Base-by-base conservation (phyloP, 2,797 vertebrate genomes). In the Cuniculus paca region DNA sequence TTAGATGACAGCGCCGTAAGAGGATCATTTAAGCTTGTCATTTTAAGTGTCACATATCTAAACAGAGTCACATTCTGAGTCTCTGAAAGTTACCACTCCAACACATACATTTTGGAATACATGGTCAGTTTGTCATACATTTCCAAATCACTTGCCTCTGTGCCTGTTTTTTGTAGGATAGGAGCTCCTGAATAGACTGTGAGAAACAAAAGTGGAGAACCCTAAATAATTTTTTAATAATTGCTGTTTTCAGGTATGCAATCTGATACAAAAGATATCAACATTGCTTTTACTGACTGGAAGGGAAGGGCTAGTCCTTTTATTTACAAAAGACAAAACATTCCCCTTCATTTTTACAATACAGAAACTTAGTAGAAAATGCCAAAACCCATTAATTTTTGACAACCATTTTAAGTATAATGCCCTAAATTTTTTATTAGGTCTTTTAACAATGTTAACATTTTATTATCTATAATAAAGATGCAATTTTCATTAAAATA, bases 401-500 rank as follows among this genome's bases (percentile, higher is more conserved):
- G 88, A 83, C 11, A 92, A 96, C 60, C 60, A 61, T 92, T 96
- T 95, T 93, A 75, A 90, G 20, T 58, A 88, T 20, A 91, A 86
- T 68, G 68, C 39, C n/a, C 83, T 81, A 39, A 16, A 85, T 39
- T 77, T 95, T 97, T 96, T 93, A 91, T 81, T 78, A 95, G 68
- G 10, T 36, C 34, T 85, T 91, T 89, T 39, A 70, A 89, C 70
- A 89, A 94, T 97, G 91, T 63, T 89, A 95, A 82, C 63, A 88
- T 81, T 95, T 90, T 96, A 92, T 96, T 96, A 95, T 90, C 36
- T 75, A 36, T 81, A 85, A 84, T 92, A 91, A 95, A 58, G 94
- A 88, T 70, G 36, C 82, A 96, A 96, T 93, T 95, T 78, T 84
- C 68, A 92, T 96, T 95, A 90, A 91, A 96, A 75, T 96, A 90